Evolutionary conservation across 1,140 invertebrate species (phyloP), one percentile per base, ranked within the genome.

Genomic region (Drosophila erecta): DNA sequence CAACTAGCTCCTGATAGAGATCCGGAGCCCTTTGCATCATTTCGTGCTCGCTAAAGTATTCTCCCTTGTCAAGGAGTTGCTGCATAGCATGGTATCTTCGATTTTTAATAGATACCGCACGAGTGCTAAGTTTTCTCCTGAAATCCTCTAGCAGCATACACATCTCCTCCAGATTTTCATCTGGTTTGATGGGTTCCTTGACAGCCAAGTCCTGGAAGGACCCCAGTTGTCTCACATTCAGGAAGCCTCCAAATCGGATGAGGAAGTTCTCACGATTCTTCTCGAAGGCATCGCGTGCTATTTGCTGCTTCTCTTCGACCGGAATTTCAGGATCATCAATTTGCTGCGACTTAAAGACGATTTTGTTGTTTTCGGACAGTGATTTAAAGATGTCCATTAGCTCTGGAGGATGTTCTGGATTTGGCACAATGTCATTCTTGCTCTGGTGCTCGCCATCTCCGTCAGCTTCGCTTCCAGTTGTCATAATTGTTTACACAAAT

Each of bases 11-110:
- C 55, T 98, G 96, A 93, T 97, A 99, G 0, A 98, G 91, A 54
- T 97, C 93, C 1, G 98, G 98, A 93, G 98, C 97, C 72, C 98
- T 92, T 76, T 95, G 96, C 94, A 97, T 97, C 97, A 99, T 99
- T 94, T 98, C 96, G 62, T 94, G 95, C 91, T 98, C 97, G 92
- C 95, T 96, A 81, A 99, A 99, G 92, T 98, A 98, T 54, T 92
- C 91, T 37, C 96, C 95, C 40, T 96, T 94, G 61, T 96, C 94
- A 41, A 97, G 93, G 41, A 99, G 91, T 79, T 95, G 93, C 76
- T 96, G 95, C 84, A 98, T 93, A 10, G 97, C 97, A 89, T 96
- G 94, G 92, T 95, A 98, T 47, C 98, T 93, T 74, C 97, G 93
- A 92, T 98, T 98, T 92, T 95, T 96, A 0, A 95, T 92, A 78